phyloP scores from a whole-genome alignment of 2,888 invertebrate species.

The Deilephila elpenor region DNA sequence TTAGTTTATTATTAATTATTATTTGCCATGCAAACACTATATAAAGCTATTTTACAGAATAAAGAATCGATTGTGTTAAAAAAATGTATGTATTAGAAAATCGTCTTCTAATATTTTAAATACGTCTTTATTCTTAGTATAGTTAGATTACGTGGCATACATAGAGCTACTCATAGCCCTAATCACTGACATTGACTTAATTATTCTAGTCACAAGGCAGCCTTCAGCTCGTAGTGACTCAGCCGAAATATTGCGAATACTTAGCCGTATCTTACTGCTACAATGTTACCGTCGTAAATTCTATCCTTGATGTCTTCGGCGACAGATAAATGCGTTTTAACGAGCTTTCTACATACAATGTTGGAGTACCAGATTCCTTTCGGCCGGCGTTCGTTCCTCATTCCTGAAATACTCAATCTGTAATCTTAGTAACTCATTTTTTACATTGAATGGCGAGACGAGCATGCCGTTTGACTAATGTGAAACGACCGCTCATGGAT shows the following conservation, averaged over 20 bases:
- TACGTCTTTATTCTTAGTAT: no score
- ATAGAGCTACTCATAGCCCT: not conserved
- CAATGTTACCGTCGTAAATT: constrained; percentile 9
- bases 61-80: no score
- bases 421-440: not conserved
- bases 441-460: no score
- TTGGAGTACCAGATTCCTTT: constrained; percentile 1
- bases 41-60: no score
- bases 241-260: constrained; percentile 12
- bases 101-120: no score
- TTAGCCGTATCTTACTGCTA: constrained; percentile 1
- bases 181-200: constrained; percentile 23
- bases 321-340: constrained; percentile 11
- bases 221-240: constrained; percentile 6
- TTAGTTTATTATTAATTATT: no score
- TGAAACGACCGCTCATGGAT: no score
- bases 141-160: not conserved
- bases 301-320: constrained; percentile 4
- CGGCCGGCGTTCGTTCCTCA: no score
- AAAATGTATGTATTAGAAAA: no score
- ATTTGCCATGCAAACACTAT: no score
- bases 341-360: not conserved
- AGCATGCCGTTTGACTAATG: no score
- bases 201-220: constrained; percentile 18
- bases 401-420: not conserved